These are phyloP conservation scores for Hydropotes inermis DNA, from an alignment of 2,113 vertebrate species.

Conservation along the genomic window DNA sequence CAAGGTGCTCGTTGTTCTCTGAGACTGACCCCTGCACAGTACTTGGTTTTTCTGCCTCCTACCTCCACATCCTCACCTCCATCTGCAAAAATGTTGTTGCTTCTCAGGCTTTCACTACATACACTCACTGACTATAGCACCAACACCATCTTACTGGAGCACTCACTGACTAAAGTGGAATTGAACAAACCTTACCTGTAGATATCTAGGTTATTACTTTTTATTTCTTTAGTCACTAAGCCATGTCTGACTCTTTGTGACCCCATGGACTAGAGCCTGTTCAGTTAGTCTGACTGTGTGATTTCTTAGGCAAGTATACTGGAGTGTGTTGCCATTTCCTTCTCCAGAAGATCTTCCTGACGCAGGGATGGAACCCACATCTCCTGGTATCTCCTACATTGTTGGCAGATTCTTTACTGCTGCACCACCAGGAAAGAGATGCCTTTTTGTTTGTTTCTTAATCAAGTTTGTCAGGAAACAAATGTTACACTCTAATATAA, in stretches of 20 bases:
- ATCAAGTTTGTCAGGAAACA: not conserved
- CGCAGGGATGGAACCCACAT: not conserved
- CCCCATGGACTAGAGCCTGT: not conserved
- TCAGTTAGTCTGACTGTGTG: not conserved
- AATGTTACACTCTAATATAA: not conserved
- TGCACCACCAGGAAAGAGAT: not conserved
- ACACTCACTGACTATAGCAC: not conserved
- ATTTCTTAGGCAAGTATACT: not conserved
- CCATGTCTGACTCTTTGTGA: not conserved
- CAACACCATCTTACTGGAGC: not conserved
- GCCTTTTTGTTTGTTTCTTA: not conserved
- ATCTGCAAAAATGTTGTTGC: not conserved
- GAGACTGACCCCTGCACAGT: rapidly evolving
- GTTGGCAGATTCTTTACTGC: rapidly evolving
- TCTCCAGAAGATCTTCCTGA: not conserved
- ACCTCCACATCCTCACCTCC: not conserved
- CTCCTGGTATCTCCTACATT: not conserved
- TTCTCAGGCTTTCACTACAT: not conserved
- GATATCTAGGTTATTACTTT: not conserved
- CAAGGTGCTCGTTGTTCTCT: not conserved
- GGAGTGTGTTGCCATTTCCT: not conserved
- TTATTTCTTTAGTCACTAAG: not conserved
- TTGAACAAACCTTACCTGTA: not conserved
- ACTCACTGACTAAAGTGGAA: not conserved
- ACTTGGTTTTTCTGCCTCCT: not conserved